Evolutionary conservation across 2,113 vertebrate species (phyloP).

Genomic region (Amphiprion percula): DNA sequence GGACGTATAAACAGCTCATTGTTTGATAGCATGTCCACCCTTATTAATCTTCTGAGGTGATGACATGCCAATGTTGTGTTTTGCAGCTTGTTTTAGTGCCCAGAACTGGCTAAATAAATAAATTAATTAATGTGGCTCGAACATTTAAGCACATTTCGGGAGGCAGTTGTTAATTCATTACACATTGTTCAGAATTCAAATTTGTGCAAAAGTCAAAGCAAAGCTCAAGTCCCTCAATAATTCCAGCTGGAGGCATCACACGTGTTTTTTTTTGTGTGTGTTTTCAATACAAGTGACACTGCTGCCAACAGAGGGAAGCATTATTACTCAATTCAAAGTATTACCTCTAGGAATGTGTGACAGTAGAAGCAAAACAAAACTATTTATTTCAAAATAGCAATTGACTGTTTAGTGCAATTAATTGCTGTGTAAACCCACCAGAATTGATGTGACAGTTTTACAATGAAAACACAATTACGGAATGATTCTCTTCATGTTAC

Average conservation of each 20-base stretch:
- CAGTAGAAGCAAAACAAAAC: not conserved
- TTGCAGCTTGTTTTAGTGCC: conserved; percentile 15
- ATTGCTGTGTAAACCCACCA: not conserved
- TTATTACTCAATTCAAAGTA: not conserved
- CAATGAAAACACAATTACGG: not conserved
- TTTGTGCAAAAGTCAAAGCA: conserved; percentile 6
- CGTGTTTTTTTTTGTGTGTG: not conserved
- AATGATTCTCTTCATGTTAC: not conserved
- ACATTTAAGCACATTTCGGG: not conserved
- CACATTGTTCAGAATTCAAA: conserved; percentile 4
- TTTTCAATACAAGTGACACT: not conserved
- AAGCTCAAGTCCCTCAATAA: conserved; percentile 16
- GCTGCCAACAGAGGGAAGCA: conserved; percentile 9
- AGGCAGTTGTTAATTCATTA: conserved; percentile 1
- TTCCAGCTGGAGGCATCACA: conserved; percentile 27
- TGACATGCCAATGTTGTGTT: conserved; percentile 2
- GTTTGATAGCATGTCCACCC: not conserved
- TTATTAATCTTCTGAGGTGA: not conserved
- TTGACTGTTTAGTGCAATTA: not conserved
- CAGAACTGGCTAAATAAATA: not conserved
- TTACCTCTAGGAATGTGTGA: conserved; percentile 6
- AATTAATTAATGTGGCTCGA: not conserved
- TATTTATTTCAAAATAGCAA: not conserved
- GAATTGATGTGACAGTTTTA: not conserved
- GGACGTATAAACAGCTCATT: not conserved